Evolutionary conservation across 2,888 invertebrate species (phyloP).

Genomic region (Strigamia transsilvanica): DNA sequence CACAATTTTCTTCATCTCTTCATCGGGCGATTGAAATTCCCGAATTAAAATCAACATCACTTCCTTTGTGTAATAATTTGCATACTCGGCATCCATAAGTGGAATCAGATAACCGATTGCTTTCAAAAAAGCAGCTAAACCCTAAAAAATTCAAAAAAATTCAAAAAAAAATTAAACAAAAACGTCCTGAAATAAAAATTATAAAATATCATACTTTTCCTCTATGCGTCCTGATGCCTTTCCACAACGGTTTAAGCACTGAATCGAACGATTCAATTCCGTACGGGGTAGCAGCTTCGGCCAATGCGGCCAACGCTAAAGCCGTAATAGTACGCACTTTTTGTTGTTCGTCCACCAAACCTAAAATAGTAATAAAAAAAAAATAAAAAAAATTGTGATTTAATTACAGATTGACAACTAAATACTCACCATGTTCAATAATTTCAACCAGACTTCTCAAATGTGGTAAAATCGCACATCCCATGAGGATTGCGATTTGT

Average conservation of each 20-base stretch:
- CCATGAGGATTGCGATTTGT: constrained; percentile 99
- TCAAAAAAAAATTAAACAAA: constrained; percentile 7
- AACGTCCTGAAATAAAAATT: neutral
- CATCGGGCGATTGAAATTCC: constrained; percentile 99
- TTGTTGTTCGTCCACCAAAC: constrained; percentile 97
- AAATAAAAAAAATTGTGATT: neutral
- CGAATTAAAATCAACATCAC: constrained; percentile 98
- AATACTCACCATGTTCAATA: constrained; percentile 89
- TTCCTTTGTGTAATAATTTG: constrained; percentile 99
- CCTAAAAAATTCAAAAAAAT: constrained; percentile 74
- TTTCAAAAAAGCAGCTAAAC: constrained; percentile 98
- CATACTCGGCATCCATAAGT: constrained; percentile 99
- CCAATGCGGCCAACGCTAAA: constrained; percentile 95
- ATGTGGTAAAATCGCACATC: constrained; percentile 98
- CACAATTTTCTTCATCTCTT: constrained; percentile 99
- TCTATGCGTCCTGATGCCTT: constrained; percentile 88
- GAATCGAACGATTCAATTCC: constrained; percentile 99
- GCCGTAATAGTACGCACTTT: constrained; percentile 99
- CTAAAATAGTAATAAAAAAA: constrained; percentile 64
- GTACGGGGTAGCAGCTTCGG: constrained; percentile 99
- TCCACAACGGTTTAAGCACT: constrained; percentile 98
- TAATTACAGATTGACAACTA: neutral
- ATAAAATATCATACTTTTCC: constrained; percentile 68
- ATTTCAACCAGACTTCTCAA: constrained; percentile 97
- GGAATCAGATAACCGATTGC: constrained; percentile 99